Evolutionary conservation across 2,888 invertebrate genomes (phyloP).

Genomic region (Pseudolycoriella hygida): DNA sequence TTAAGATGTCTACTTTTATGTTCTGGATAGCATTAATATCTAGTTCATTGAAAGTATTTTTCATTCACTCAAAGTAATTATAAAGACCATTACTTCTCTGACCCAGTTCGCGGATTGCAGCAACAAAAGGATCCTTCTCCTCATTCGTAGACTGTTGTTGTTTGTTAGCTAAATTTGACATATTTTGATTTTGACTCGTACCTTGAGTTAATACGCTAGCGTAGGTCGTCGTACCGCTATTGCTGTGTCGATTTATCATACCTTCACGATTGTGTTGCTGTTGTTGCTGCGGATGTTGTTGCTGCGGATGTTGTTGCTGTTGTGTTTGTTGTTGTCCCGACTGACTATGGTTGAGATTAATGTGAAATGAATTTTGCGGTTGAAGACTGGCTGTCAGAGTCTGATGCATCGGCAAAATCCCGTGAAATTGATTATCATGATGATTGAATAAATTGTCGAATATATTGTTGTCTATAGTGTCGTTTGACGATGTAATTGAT

Average conservation of each 20-base stretch:
- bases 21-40: too few species aligned
- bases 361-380: constrained; percentile 9
- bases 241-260: constrained; percentile 16
- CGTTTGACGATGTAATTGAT: constrained; percentile 7
- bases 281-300: constrained; percentile 6
- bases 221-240: constrained; percentile 17
- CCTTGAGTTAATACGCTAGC: constrained; percentile 30
- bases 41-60: too few species aligned
- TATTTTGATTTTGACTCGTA: constrained; percentile 13
- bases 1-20: too few species aligned
- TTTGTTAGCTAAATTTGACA: constrained; percentile 10
- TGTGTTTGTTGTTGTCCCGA: constrained; percentile 9
- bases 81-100: constrained; percentile 33
- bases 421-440: constrained; percentile 4
- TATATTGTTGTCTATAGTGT: constrained; percentile 12
- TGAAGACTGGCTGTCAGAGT: constrained; percentile 5
- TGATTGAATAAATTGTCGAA: constrained; percentile 10
- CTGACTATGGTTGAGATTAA: constrained; percentile 6
- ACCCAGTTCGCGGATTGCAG: constrained; percentile 31
- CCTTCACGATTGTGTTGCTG: constrained; percentile 10
- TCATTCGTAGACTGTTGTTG: constrained; percentile 14
- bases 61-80: constrained; percentile 35
- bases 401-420: constrained; percentile 7
- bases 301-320: constrained; percentile 10
- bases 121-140: constrained; percentile 31